Evolutionary conservation across 2,888 invertebrate species (phyloP).

Genomic region (Leptopilina drosophilae): DNA sequence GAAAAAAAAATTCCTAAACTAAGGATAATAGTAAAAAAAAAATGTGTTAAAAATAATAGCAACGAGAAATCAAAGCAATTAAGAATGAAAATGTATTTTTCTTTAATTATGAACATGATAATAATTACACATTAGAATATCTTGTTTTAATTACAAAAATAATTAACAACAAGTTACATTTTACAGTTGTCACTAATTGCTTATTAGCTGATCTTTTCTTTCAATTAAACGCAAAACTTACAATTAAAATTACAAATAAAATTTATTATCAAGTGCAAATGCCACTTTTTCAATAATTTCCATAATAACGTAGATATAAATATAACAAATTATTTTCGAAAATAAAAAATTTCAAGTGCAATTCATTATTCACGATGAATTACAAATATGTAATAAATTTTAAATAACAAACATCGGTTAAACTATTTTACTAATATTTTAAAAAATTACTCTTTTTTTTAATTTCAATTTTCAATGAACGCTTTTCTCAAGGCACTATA

Average conservation of each 20-base stretch:
- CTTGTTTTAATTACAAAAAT: constrained; percentile 18
- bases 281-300: not conserved
- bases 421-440: not conserved
- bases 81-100: too few species aligned
- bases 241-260: not conserved
- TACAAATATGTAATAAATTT: not conserved
- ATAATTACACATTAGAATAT: not conserved
- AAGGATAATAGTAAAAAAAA: too few species aligned
- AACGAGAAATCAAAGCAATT: not conserved
- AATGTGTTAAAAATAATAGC: too few species aligned
- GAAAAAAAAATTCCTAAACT: too few species aligned
- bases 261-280: constrained; percentile 4
- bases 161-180: constrained; percentile 29
- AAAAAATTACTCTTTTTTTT: not conserved
- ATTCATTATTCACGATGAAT: not conserved
- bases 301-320: not conserved
- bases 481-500: not conserved
- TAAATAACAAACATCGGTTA: not conserved
- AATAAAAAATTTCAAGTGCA: not conserved
- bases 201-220: not conserved
- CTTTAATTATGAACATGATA: not conserved
- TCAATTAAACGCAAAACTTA: not conserved
- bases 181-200: constrained; percentile 1
- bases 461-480: not conserved
- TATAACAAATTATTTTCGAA: not conserved